phyloP scores from a whole-genome alignment of 2,113 vertebrate species.

The Aptenodytes forsteri region DNA sequence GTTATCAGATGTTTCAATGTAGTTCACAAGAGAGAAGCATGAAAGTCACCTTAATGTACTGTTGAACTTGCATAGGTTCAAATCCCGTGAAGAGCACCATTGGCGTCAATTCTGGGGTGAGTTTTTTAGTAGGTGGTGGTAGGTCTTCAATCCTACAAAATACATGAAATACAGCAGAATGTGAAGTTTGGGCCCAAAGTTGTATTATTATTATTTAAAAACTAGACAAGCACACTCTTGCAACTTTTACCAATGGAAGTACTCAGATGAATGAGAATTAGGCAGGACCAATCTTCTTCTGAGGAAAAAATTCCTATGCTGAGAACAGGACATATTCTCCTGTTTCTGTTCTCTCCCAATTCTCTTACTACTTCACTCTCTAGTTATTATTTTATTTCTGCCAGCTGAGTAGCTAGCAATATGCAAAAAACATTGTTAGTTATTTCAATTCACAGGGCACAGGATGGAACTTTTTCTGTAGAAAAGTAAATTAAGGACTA shows the following conservation, averaged over 20 bases:
- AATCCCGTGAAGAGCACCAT: slow-evolving; percentile 94
- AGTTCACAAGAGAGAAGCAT: neutral
- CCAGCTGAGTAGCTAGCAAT: neutral
- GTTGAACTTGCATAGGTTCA: slow-evolving; percentile 88
- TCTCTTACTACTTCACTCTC: neutral
- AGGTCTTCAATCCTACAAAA: slow-evolving; percentile 87
- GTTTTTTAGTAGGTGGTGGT: slow-evolving; percentile 87
- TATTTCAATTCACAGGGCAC: neutral
- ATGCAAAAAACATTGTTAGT: neutral
- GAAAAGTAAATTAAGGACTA: neutral
- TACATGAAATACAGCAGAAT: neutral
- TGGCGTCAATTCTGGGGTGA: slow-evolving; percentile 88
- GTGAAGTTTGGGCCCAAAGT: neutral
- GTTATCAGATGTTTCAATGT: neutral
- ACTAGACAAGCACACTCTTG: neutral
- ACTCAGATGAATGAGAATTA: neutral
- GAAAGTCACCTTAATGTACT: slow-evolving; percentile 88
- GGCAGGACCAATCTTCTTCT: neutral
- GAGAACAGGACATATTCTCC: neutral
- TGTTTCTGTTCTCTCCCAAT: neutral
- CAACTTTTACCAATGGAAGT: neutral
- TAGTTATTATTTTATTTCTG: neutral
- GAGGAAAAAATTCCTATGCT: neutral
- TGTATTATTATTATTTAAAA: neutral
- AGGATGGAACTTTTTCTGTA: neutral